Evolutionary conservation across 1,140 invertebrate genomes (phyloP).

Genomic region (Diprion similis): DNA sequence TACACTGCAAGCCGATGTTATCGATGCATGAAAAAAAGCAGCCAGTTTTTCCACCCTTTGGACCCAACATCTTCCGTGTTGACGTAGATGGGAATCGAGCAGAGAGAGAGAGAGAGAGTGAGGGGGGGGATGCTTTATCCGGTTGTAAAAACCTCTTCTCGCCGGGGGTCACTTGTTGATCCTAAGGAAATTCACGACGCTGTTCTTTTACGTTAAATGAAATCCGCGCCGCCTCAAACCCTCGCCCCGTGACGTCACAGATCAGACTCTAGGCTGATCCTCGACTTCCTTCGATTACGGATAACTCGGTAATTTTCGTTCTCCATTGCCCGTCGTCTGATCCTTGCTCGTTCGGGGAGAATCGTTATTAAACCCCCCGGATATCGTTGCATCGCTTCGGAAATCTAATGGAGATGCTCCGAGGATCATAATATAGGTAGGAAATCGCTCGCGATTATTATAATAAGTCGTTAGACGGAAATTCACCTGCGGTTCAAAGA

Average conservation of each 20-base stretch:
- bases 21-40: no score
- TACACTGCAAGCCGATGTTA: no score
- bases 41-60: no score
- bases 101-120: no score
- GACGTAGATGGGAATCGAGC: no score
- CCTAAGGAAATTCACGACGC: neutral
- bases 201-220: neutral
- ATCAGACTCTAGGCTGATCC: neutral
- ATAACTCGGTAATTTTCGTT: neutral
- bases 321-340: neutral
- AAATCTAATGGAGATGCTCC: neutral
- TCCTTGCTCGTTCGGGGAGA: neutral
- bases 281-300: neutral
- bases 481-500: neutral
- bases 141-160: no score
- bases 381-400: neutral
- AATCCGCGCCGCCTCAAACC: neutral
- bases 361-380: neutral
- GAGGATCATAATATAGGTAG: neutral
- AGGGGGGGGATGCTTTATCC: no score
- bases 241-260: neutral
- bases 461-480: neutral
- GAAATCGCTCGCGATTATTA: neutral
- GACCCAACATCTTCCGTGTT: no score
- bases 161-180: constrained; percentile 1